A percentile compares a stretch with the other conserved stretches of the same genome.
Conservation (phyloP, 2,113 vertebrate species). For the Oophaga pumilio region DNA sequence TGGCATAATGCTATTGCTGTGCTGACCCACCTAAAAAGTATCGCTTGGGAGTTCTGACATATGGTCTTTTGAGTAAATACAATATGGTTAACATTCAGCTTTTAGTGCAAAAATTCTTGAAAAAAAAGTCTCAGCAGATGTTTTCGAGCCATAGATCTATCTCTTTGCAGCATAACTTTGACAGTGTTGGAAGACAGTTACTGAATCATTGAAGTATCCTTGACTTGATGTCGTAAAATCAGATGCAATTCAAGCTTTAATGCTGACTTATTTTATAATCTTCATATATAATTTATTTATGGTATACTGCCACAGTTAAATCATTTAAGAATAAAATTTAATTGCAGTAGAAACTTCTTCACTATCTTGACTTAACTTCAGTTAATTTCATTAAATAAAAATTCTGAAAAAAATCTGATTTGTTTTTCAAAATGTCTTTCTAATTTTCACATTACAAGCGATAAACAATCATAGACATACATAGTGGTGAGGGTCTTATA, state of each 20-base stretch:
- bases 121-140: constrained; percentile 52
- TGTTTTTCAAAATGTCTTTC: not conserved
- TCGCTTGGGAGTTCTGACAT: constrained; percentile 55
- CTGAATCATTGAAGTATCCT: constrained; percentile 61
- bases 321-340: constrained; percentile 73
- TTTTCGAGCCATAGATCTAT: constrained; percentile 59
- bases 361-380: constrained; percentile 60
- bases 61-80: constrained; percentile 58
- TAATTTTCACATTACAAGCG: not conserved
- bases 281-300: constrained; percentile 75
- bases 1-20: constrained; percentile 43
- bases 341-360: constrained; percentile 62
- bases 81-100: constrained; percentile 58
- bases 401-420: not conserved
- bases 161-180: constrained; percentile 59
- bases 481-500: not conserved
- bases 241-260: constrained; percentile 63
- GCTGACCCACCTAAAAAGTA: constrained; percentile 57
- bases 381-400: constrained; percentile 23
- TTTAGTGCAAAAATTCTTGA: constrained; percentile 51
- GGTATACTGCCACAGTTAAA: constrained; percentile 68
- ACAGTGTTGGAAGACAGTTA: constrained; percentile 58
- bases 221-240: constrained; percentile 62
- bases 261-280: constrained; percentile 67
- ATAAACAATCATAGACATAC: too few relatives aligned